These are phyloP conservation scores for Patagioenas fasciata DNA, from an alignment of 2,113 vertebrate genomes.

Conservation along the genomic window DNA sequence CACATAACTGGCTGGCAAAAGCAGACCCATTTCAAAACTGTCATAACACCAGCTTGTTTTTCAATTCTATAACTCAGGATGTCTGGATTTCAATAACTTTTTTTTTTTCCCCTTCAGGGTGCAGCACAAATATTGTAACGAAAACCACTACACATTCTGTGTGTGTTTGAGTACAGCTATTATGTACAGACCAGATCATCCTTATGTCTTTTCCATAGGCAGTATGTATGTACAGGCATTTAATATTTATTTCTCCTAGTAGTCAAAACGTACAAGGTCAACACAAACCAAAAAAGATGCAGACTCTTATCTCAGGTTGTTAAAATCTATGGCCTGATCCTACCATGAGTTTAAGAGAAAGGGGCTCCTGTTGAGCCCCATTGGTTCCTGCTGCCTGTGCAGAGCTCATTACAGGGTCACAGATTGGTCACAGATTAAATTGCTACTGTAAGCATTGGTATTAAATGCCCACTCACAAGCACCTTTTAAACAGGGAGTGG, in stretches of 20 bases:
- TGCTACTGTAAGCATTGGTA: neutral
- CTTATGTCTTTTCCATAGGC: neutral
- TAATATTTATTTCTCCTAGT: neutral
- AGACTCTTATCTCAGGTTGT: neutral
- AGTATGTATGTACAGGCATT: neutral
- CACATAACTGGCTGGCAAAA: conserved; percentile 49
- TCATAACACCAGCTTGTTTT: conserved; percentile 68
- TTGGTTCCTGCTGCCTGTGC: neutral
- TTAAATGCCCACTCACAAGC: neutral
- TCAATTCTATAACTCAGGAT: conserved; percentile 58
- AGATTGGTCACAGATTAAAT: neutral
- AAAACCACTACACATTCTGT: conserved; percentile 17
- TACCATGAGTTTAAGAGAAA: neutral
- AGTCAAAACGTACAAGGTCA: neutral
- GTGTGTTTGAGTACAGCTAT: neutral
- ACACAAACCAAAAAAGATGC: neutral
- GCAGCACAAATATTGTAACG: conserved; percentile 25
- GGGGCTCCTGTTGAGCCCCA: neutral
- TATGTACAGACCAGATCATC: neutral
- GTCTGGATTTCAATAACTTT: conserved; percentile 59
- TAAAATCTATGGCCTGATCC: neutral
- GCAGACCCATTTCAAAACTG: conserved; percentile 52
- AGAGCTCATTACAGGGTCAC: neutral
- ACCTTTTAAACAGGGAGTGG: neutral
- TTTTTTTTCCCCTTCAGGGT: conserved; percentile 9